Percentiles rank a stretch among this genome's conserved stretches.
These are phyloP conservation scores for Helostoma temminkii DNA, from an alignment of 2,797 vertebrate genomes.

Conservation along the genomic window DNA sequence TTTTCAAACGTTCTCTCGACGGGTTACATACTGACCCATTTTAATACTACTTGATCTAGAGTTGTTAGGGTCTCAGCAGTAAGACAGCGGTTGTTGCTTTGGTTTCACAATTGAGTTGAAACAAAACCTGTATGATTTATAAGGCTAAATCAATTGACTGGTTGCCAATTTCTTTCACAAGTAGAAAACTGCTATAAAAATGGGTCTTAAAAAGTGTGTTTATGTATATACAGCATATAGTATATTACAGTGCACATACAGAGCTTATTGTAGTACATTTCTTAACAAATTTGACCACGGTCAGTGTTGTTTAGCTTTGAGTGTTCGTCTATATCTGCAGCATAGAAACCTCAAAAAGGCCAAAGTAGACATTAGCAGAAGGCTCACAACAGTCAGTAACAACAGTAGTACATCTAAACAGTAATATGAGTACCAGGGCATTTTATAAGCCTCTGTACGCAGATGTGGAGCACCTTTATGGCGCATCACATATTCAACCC, in stretches of 20 bases:
- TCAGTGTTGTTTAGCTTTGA: slow-evolving; percentile 70
- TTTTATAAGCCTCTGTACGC: slow-evolving; percentile 74
- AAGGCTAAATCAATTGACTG: no score
- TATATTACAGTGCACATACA: not conserved
- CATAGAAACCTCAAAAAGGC: slow-evolving; percentile 52
- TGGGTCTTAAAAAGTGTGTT: no score
- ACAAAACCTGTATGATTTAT: no score
- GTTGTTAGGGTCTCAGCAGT: no score
- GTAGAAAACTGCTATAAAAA: no score
- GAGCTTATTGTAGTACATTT: not conserved
- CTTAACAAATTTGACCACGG: not conserved
- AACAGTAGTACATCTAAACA: slow-evolving; percentile 70
- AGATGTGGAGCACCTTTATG: slow-evolving; percentile 79
- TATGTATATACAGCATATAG: no score
- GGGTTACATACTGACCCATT: no score
- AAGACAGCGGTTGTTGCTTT: no score
- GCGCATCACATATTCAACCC: slow-evolving; percentile 82
- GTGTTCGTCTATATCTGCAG: slow-evolving; percentile 49
- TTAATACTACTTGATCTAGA: no score
- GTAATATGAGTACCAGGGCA: slow-evolving; percentile 81
- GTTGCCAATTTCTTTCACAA: no score
- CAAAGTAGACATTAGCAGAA: slow-evolving; percentile 30
- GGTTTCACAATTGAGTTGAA: no score
- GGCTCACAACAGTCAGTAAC: slow-evolving; percentile 22
- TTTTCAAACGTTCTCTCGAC: no score